phyloP scores from a whole-genome alignment of 2,113 vertebrate species.

The Tyto alba region DNA sequence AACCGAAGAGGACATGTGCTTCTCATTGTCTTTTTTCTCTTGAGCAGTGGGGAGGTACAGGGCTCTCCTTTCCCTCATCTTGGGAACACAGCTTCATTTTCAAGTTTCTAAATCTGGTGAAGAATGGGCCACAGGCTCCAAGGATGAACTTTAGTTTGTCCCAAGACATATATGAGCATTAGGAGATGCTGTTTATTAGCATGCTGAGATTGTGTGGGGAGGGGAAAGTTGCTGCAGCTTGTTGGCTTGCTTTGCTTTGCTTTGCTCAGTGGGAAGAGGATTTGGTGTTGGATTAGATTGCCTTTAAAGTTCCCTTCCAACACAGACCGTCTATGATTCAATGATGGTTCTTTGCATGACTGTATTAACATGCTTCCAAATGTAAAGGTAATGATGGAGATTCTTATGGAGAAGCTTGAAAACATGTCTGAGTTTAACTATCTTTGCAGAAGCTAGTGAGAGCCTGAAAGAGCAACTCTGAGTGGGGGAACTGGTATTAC shows the following conservation, averaged over 20 bases:
- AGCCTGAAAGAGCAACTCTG: not conserved
- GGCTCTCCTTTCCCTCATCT: not conserved
- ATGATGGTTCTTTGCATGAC: not conserved
- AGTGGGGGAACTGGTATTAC: not conserved
- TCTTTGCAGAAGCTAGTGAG: not conserved
- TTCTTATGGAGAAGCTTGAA: not conserved
- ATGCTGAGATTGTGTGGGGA: not conserved
- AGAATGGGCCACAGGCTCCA: not conserved
- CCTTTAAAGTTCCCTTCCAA: not conserved
- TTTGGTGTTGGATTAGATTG: not conserved
- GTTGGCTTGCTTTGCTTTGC: not conserved
- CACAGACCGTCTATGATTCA: not conserved
- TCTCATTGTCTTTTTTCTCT: not conserved
- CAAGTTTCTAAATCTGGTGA: not conserved
- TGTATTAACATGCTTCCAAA: not conserved
- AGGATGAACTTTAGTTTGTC: not conserved
- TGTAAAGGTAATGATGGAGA: not conserved
- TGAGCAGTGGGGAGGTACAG: not conserved
- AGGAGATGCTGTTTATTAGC: not conserved
- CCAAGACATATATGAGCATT: not conserved
- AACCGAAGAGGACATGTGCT: not conserved
- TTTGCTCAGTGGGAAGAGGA: not conserved
- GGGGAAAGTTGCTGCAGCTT: not conserved
- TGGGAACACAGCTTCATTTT: not conserved
- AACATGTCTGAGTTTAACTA: not conserved